Evolutionary conservation across 2,888 invertebrate genomes (phyloP).

Genomic region (Drosophila kambysellisi): DNA sequence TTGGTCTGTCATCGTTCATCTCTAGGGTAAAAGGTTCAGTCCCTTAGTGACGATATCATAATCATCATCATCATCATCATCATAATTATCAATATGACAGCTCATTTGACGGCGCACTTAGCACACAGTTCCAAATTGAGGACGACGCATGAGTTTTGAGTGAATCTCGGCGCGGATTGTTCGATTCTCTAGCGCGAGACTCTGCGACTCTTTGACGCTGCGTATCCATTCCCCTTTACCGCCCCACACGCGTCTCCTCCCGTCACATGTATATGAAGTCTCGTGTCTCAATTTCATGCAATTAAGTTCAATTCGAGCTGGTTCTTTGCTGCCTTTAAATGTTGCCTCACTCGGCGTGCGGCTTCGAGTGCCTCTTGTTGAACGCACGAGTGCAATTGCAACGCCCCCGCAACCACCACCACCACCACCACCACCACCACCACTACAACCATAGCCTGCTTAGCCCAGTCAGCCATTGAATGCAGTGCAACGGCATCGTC

Average conservation of each 20-base stretch:
- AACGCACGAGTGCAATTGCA: constrained; percentile 60
- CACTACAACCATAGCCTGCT: background rate
- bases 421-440: background rate
- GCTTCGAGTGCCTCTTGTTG: constrained; percentile 48
- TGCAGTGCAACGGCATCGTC: constrained; percentile 58
- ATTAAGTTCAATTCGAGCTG: constrained; percentile 81
- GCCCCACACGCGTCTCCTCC: background rate
- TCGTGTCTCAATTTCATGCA: constrained; percentile 76
- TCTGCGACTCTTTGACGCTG: background rate
- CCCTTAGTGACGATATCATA: constrained; percentile 23
- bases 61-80: background rate
- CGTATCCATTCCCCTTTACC: too few relatives aligned
- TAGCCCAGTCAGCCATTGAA: constrained; percentile 40
- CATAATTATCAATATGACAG: constrained; percentile 66
- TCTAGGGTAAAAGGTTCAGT: constrained; percentile 9
- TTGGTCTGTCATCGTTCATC: constrained; percentile 7
- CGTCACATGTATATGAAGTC: constrained; percentile 35
- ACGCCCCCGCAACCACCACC: constrained; percentile 1
- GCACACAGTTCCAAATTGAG: constrained; percentile 39
- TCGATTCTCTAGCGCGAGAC: background rate
- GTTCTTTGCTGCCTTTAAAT: constrained; percentile 19
- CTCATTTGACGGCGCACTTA: constrained; percentile 64
- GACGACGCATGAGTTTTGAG: constrained; percentile 39
- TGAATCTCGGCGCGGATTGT: constrained; percentile 47
- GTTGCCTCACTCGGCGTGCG: constrained; percentile 30